Evolutionary conservation across 2,113 vertebrate genomes (phyloP), one percentile per base, ranked within the genome.

Genomic region (Chaetorhynchus papuensis): DNA sequence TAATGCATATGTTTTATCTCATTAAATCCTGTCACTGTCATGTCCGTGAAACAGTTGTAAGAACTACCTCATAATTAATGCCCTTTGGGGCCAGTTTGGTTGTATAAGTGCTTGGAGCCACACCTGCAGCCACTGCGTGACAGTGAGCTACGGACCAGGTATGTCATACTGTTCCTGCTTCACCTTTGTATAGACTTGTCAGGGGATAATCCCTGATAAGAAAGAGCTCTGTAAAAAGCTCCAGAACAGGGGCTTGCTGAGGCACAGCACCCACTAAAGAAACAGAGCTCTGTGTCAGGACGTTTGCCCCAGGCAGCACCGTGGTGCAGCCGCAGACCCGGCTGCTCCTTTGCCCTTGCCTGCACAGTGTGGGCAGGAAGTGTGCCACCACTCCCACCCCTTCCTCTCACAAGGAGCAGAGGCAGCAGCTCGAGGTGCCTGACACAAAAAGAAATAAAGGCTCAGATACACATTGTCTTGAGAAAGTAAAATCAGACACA

Each of bases 301-400:
- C n/a, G 80, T 21, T 83, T 74, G 71, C 76, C 63, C 68, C 50
- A 31, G 33, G 50, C 68, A 72, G 31, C 59, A 30, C 22, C 0
- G 6, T 0, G 19, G 53, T 45, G 53, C 83, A 88, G 82, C 85
- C 17, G 5, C 82, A 88, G 61, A 57, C 42, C 37, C 0, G 0
- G 54, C 41, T 2, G 6, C 72, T 91, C 60, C 72, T 69, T 77
- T 15, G 70, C 57, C 37, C 74, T 41, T 45, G 77, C 81, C 68
- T 0, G 1, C 83, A 57, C 5, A 37, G 57, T 0, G 0, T 7
- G 33, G 44, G 57, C 71, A 83, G 72, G 87, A 94, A 95, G 21
- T 2, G 6, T 57, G 52, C 56, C 77, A 64, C 35, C 27, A 4
- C 87, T 78, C 74, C 60, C 60, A 75, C 18, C 30, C 65, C 42